phyloP scores from a whole-genome alignment of 2,888 invertebrate species.

The Archips xylosteana region DNA sequence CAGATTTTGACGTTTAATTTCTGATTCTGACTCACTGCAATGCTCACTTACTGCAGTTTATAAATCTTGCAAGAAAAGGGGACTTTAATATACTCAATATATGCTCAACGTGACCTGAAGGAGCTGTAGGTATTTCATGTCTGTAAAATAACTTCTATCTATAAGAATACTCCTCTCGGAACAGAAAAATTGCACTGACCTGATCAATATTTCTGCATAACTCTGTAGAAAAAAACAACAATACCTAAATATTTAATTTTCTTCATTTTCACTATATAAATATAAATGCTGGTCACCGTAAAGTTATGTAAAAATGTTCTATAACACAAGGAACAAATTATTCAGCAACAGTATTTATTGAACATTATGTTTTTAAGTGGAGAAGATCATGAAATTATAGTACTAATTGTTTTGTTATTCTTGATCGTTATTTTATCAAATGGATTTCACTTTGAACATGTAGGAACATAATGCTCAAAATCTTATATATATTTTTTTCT shows the following conservation, averaged over 20 bases:
- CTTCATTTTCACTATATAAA: background rate
- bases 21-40: constrained; percentile 65
- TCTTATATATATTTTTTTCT: no score
- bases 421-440: no score
- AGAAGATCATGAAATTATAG: no score
- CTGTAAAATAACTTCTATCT: background rate
- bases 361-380: background rate
- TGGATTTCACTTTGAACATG: no score
- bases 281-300: background rate
- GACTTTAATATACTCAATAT: background rate
- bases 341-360: background rate
- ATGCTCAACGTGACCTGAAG: background rate
- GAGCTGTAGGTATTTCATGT: background rate
- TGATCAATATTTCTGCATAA: background rate
- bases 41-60: constrained; percentile 45
- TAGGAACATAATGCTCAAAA: no score
- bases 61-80: constrained; percentile 48
- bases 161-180: background rate
- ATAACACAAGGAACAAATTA: background rate
- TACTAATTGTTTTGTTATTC: no score
- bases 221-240: background rate
- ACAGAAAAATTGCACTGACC: background rate
- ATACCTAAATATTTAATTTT: background rate
- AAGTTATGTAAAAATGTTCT: background rate
- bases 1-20: constrained; percentile 80